Base-by-base conservation (phyloP, 2,888 invertebrate genomes). In the Helobdella robusta region DNA sequence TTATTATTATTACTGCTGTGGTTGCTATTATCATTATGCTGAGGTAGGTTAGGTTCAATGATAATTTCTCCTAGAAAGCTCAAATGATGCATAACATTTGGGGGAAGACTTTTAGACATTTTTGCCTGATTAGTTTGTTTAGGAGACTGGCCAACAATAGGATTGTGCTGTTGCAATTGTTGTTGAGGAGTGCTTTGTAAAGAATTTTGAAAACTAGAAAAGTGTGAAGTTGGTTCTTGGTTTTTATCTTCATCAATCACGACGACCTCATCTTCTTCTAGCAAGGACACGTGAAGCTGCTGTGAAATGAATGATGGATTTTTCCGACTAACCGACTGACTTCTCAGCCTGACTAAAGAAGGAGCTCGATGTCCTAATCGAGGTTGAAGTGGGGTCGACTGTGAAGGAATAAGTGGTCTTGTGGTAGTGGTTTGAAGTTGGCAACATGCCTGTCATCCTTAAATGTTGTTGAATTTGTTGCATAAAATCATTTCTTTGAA, bases 191-290 rank as follows among this genome's bases (percentile, higher is more conserved):
- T 18, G 50, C 23, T 25, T 32, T 59, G 59, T 34, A 15, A 50
- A 35, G 28, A 30, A 28, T 20, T 23, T 23, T 32, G 25, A 30
- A n/a, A 25, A 32, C 20, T 34, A 34, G 23, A 50, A 30, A 20
- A 35, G 6, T n/a, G 20, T 56, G 3, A n/a, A 52, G 23, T 25
- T 52, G 50, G 23, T 32, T 36, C 35, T 63, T 50, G 15, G 30
- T n/a, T 23, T 20, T 34, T 34, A 35, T 20, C n/a, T 34, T 63
- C 18, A 20, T 52, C 63, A 8, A 63, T 50, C n/a, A 63, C 52
- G 23, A 63, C 63, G 15, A 63, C 63, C 8, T 63, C 63, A n/a
- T 63, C 63, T 34, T 63, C 63, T 18, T 63, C 63, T 20, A 50
- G 23, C n/a, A 63, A 34, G 50, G 52, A 48, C 20, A 63, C 50